These are phyloP conservation scores for Potorous gilbertii DNA, from an alignment of 2,797 vertebrate genomes.

Conservation along the genomic window DNA sequence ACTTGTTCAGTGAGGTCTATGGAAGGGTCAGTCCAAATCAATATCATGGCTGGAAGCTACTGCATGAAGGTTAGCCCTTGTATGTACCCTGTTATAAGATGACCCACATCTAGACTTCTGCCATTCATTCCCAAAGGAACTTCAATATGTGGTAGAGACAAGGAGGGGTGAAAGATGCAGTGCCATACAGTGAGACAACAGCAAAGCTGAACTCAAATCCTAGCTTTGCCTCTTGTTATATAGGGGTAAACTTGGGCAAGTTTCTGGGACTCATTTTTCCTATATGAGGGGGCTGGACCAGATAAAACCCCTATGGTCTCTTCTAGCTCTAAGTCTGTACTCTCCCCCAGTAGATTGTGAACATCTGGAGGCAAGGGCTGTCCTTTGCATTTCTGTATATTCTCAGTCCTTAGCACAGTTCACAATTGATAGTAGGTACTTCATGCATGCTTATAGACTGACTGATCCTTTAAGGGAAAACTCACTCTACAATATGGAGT, in stretches of 20 bases:
- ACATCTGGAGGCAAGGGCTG: background rate
- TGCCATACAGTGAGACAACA: background rate
- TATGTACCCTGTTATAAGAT: background rate
- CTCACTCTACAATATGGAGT: background rate
- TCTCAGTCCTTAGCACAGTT: background rate
- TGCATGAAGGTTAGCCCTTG: background rate
- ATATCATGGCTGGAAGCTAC: background rate
- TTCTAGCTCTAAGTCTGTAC: background rate
- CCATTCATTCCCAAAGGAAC: conserved; percentile 28
- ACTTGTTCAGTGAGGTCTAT: background rate
- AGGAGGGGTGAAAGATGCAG: background rate
- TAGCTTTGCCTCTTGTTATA: background rate
- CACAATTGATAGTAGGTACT: background rate
- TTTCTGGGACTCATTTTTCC: background rate
- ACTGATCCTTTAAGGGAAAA: background rate
- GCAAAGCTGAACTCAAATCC: background rate
- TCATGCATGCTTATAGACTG: background rate
- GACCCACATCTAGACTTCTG: background rate
- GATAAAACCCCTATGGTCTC: background rate
- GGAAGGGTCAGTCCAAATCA: background rate
- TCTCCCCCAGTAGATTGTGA: background rate
- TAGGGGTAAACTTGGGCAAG: background rate
- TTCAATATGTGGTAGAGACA: background rate
- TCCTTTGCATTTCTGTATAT: background rate
- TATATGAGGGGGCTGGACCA: background rate